A percentile compares a stretch with the other conserved stretches of the same genome.
Evolutionary conservation across 2,113 vertebrate species (phyloP).

Genomic region (Phycodurus eques): DNA sequence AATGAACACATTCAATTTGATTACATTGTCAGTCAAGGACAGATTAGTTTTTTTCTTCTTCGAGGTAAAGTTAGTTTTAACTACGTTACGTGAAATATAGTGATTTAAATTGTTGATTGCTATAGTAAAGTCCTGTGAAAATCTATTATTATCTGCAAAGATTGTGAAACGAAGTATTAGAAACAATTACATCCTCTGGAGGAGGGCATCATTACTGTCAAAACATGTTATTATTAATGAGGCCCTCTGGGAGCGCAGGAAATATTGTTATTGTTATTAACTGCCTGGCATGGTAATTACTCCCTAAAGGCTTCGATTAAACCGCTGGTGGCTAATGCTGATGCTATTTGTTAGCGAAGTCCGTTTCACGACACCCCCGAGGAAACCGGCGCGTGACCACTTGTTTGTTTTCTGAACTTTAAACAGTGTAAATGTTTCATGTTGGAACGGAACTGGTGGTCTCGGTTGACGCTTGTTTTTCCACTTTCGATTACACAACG

Average conservation of each 20-base stretch:
- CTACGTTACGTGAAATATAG: no score
- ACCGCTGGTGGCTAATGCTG: conserved; percentile 24
- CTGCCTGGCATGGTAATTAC: conserved; percentile 60
- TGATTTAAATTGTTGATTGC: no score
- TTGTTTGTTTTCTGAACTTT: background rate
- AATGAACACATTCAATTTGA: no score
- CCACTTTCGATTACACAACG: background rate
- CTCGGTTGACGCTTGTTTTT: background rate
- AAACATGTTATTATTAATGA: conserved; percentile 60
- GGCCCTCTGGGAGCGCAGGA: conserved; percentile 44
- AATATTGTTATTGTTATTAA: conserved; percentile 50
- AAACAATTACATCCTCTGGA: conserved; percentile 40
- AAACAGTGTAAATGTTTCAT: background rate
- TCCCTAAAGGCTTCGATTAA: conserved; percentile 41
- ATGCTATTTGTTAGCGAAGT: conserved; percentile 30
- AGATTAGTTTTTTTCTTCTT: no score
- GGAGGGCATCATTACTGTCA: conserved; percentile 20
- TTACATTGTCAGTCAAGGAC: no score
- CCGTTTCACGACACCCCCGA: conserved; percentile 24
- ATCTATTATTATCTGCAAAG: background rate
- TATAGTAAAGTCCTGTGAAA: no score
- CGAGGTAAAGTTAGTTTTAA: no score
- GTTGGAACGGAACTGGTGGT: background rate
- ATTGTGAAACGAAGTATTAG: background rate
- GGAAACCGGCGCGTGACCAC: conserved; percentile 5